Evolutionary conservation across 1,140 invertebrate genomes (phyloP).

Genomic region (Archegozetes longisetosus): DNA sequence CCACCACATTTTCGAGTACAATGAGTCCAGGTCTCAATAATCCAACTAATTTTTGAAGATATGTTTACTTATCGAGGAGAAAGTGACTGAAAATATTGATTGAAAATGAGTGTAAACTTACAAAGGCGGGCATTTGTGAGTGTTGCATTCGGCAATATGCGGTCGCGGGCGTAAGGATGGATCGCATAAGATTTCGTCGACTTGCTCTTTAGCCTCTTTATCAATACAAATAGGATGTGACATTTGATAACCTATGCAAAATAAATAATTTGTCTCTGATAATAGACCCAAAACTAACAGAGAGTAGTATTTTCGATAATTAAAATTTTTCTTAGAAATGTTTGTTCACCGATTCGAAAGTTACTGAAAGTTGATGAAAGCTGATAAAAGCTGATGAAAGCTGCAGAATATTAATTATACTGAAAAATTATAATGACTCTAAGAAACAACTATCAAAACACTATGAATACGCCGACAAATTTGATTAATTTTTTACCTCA

Average conservation of each 20-base stretch:
- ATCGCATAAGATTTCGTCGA: slow-evolving; percentile 60
- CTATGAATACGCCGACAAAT: too few relatives aligned
- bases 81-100: background rate
- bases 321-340: too few relatives aligned
- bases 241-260: slow-evolving; percentile 75
- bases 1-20: slow-evolving; percentile 69
- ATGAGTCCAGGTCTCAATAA: slow-evolving; percentile 64
- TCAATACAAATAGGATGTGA: slow-evolving; percentile 54
- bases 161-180: slow-evolving; percentile 51
- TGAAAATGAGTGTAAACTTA: slow-evolving; percentile 35
- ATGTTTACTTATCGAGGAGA: slow-evolving; percentile 18
- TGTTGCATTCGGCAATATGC: slow-evolving; percentile 59
- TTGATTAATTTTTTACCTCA: too few relatives aligned
- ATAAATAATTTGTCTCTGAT: too few relatives aligned
- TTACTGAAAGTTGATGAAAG: too few relatives aligned
- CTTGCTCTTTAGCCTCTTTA: slow-evolving; percentile 46
- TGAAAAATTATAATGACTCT: too few relatives aligned
- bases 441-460: too few relatives aligned
- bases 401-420: too few relatives aligned
- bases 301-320: too few relatives aligned
- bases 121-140: slow-evolving; percentile 67
- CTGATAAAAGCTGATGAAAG: too few relatives aligned
- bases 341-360: too few relatives aligned
- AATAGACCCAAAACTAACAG: too few relatives aligned
- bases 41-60: slow-evolving; percentile 49